These are phyloP conservation scores for Pedetes capensis DNA, from an alignment of 2,113 vertebrate species.

Conservation along the genomic window DNA sequence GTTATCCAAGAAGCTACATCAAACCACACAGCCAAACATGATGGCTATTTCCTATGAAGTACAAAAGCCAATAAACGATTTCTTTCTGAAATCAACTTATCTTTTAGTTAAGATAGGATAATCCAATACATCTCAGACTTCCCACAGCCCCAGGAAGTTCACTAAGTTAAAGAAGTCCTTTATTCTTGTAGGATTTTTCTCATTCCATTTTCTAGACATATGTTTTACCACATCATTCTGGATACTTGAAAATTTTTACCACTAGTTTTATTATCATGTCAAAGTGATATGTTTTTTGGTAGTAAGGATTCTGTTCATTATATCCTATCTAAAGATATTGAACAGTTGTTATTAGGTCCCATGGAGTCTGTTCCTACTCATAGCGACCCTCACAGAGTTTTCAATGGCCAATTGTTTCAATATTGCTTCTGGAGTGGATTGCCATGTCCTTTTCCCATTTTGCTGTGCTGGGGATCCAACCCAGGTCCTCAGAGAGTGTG, in stretches of 20 bases:
- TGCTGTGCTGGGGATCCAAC: no score
- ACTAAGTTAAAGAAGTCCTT: not conserved
- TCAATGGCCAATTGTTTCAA: no score
- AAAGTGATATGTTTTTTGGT: not conserved
- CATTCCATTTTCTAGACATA: not conserved
- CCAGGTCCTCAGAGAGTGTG: no score
- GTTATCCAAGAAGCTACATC: not conserved
- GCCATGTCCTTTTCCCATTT: no score
- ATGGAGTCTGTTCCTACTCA: no score
- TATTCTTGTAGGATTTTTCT: not conserved
- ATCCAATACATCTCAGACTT: not conserved
- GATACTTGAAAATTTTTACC: not conserved
- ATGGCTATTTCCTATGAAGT: not conserved
- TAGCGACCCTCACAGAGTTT: no score
- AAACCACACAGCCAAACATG: not conserved
- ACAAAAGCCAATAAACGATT: not conserved
- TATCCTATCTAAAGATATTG: not conserved
- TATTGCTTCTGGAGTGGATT: no score
- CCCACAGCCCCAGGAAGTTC: not conserved
- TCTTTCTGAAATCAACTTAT: not conserved
- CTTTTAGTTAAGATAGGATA: not conserved
- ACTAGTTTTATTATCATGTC: not conserved
- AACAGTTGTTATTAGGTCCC: no score
- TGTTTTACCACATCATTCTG: not conserved
- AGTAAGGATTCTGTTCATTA: not conserved